Base-by-base conservation (phyloP, 2,113 vertebrate species). In the Osmerus eperlanus region DNA sequence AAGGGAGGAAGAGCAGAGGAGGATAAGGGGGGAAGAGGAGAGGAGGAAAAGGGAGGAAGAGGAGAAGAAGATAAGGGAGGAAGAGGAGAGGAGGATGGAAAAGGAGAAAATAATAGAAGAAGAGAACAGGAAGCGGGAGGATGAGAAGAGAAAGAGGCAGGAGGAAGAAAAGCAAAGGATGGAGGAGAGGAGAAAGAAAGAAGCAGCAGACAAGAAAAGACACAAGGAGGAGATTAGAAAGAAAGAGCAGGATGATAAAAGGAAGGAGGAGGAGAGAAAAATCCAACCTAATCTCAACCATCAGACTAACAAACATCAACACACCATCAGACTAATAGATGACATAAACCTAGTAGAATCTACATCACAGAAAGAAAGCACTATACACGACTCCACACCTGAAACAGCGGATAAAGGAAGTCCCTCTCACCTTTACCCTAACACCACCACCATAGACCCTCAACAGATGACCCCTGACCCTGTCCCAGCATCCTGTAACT, bases 21-120 rank as follows among this genome's bases (percentile, higher is more conserved):
- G 19, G 29, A 56, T 3, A 4, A 87, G 36, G 12, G 0, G 58
- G 78, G 75, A 28, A 88, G 90, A 92, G 3, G 29, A 53, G 16
- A 23, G 18, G 71, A 85, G 90, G 65, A 89, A 79, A 72, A 91
- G 89, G 72, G 92, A 94, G 68, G 58, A 61, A 59, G 73, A 80
- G 28, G 28, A 63, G 29, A 63, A 83, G 81, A 80, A 55, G 83
- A 89, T 8, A 1, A 75, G 7, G 78, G 12, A 25, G 32, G 29
- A 70, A 21, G 29, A 58, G 66, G 28, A 8, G 15, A 61, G 1
- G 51, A 53, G 13, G 56, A 55, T 36, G 53, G 58, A 60, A 12
- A 15, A 58, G 9, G 54, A 61, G 15, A 36, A 47, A 9, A 75
- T 68, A 23, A 62, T 19, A 2, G 62, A 2, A 18, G 52, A 61